These are phyloP conservation scores for Sialis fuliginosa DNA, from an alignment of 2,888 invertebrate species.

Conservation along the genomic window DNA sequence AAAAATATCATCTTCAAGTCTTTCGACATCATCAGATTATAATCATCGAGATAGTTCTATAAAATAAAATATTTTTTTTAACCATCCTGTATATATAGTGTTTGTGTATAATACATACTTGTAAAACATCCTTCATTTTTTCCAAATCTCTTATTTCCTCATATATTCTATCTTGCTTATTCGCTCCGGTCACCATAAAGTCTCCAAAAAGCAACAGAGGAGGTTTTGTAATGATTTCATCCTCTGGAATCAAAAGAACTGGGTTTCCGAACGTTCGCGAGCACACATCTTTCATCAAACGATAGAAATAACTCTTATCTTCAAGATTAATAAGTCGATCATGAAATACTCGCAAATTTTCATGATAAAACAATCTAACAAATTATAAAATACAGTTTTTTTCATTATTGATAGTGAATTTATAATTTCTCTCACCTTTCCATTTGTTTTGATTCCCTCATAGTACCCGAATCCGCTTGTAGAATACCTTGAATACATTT, in stretches of 20 bases:
- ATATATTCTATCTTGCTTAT: slow-evolving; percentile 56
- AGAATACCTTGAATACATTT: slow-evolving; percentile 82
- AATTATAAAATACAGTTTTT: slow-evolving; percentile 10
- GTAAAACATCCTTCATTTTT: slow-evolving; percentile 51
- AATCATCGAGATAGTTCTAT: slow-evolving; percentile 72
- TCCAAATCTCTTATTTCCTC: slow-evolving; percentile 61
- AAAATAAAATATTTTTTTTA: slow-evolving; percentile 9
- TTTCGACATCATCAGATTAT: slow-evolving; percentile 55
- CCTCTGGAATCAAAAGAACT: slow-evolving; percentile 39
- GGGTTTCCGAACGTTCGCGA: slow-evolving; percentile 40
- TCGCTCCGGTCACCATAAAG: slow-evolving; percentile 58
- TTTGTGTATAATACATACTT: slow-evolving; percentile 26
- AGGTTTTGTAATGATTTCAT: slow-evolving; percentile 35
- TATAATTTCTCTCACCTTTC: slow-evolving; percentile 29
- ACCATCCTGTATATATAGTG: too few species aligned
- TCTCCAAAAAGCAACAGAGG: slow-evolving; percentile 70
- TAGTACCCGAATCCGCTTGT: slow-evolving; percentile 56
- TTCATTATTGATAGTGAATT: neutral
- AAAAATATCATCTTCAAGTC: slow-evolving; percentile 77
- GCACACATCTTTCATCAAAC: slow-evolving; percentile 49
- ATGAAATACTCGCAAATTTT: slow-evolving; percentile 80
- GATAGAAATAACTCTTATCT: slow-evolving; percentile 67
- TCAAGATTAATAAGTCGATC: slow-evolving; percentile 69
- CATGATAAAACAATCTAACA: slow-evolving; percentile 71
- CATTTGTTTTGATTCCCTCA: slow-evolving; percentile 49